These are phyloP conservation scores for Zophobas atratus DNA, from an alignment of 1,140 invertebrate species.

Conservation along the genomic window DNA sequence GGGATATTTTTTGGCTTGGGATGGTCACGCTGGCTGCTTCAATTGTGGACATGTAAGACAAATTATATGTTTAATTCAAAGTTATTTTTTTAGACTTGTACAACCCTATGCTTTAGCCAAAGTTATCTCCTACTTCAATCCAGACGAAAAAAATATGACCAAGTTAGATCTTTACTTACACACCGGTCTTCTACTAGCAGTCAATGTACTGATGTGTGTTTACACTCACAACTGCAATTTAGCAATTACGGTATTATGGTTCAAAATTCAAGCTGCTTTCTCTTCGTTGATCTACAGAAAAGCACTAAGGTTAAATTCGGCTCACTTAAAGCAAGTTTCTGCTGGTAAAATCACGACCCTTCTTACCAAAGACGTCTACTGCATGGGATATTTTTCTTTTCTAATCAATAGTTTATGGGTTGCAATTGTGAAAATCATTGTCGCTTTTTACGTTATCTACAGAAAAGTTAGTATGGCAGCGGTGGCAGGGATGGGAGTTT, in stretches of 20 bases:
- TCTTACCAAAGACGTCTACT: slow-evolving; percentile 89
- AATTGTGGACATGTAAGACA: slow-evolving; percentile 69
- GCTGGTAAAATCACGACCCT: slow-evolving; percentile 93
- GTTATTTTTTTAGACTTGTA: slow-evolving; percentile 72
- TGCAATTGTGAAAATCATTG: slow-evolving; percentile 84
- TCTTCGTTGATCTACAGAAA: slow-evolving; percentile 89
- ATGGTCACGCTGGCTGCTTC: slow-evolving; percentile 70
- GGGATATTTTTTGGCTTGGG: slow-evolving; percentile 69
- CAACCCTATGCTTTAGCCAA: slow-evolving; percentile 79
- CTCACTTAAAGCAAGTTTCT: slow-evolving; percentile 76
- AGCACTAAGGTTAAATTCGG: slow-evolving; percentile 76
- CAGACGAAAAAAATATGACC: slow-evolving; percentile 67
- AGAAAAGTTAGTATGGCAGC: slow-evolving; percentile 80
- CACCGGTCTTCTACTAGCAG: slow-evolving; percentile 72
- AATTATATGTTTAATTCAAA: neutral
- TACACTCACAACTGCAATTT: slow-evolving; percentile 84
- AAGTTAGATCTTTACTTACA: slow-evolving; percentile 76
- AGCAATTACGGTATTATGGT: slow-evolving; percentile 63
- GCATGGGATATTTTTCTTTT: slow-evolving; percentile 78
- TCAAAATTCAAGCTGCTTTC: slow-evolving; percentile 72
- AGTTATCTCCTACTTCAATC: slow-evolving; percentile 78
- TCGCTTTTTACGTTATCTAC: slow-evolving; percentile 86
- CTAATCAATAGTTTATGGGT: slow-evolving; percentile 86
- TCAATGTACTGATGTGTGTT: slow-evolving; percentile 71
- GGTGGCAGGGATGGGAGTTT: slow-evolving; percentile 81